Conservation (phyloP, 2,797 vertebrate species). For the Merluccius polli region DNA sequence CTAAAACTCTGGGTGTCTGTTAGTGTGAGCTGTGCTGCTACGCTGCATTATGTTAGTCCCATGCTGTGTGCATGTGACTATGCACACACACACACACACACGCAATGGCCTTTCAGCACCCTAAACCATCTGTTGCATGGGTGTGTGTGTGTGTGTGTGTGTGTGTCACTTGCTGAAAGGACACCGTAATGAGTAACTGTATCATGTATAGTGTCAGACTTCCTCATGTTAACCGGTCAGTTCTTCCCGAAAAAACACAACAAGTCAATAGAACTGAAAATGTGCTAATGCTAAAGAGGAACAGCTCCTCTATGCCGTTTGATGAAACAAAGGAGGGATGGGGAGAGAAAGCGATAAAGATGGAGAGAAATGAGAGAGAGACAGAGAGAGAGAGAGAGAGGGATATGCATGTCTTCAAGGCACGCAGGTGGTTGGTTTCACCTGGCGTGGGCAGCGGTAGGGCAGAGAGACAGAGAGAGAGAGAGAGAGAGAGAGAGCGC, state of each 20-base stretch:
- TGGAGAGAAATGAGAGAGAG: neutral
- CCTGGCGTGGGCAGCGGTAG: constrained; percentile 46
- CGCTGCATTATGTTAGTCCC: too few relatives aligned
- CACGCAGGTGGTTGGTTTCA: constrained; percentile 26
- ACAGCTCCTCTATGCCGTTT: neutral
- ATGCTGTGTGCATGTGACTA: neutral
- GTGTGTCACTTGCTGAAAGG: constrained; percentile 1
- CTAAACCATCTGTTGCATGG: neutral
- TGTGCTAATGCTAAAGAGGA: neutral
- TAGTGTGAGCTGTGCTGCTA: too few relatives aligned
- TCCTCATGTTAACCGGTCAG: too few relatives aligned
- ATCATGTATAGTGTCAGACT: too few relatives aligned
- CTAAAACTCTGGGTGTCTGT: too few relatives aligned
- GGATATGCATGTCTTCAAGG: constrained; percentile 29
- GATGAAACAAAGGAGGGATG: neutral
- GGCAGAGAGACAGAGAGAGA: constrained; percentile 28
- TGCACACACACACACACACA: constrained; percentile 3
- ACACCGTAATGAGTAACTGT: neutral
- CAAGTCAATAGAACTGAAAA: neutral
- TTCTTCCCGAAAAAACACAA: neutral
- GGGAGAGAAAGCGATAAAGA: neutral
- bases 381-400: constrained; percentile 3
- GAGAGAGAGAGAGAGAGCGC: constrained; percentile 19
- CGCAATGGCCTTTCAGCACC: neutral
- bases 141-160: constrained; percentile 6